Evolutionary conservation across 2,888 invertebrate genomes (phyloP).

Genomic region (Rhimphoctona megacephalus): DNA sequence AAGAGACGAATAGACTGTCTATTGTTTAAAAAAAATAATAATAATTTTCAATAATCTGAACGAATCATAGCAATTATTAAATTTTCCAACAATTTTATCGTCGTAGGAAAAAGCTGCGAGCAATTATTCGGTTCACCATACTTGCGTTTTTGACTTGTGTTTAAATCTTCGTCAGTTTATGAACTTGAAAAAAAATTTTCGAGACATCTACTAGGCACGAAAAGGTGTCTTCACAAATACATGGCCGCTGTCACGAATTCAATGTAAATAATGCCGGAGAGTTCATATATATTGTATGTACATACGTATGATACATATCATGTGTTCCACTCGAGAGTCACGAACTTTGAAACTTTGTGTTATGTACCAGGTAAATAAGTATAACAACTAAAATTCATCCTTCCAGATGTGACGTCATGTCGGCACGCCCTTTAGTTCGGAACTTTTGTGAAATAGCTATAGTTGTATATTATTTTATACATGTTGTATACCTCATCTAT

Average conservation of each 20-base stretch:
- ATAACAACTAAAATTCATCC: constrained; percentile 49
- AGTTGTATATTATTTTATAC: constrained; percentile 25
- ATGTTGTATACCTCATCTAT: constrained; percentile 39
- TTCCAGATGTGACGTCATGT: constrained; percentile 47
- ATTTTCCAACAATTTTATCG: constrained; percentile 24
- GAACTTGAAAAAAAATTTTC: background rate
- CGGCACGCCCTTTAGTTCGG: constrained; percentile 9
- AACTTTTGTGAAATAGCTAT: constrained; percentile 16
- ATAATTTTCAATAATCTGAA: constrained; percentile 6
- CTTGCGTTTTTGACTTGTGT: too few species aligned
- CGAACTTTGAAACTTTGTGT: constrained; percentile 51
- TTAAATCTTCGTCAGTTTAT: constrained; percentile 8
- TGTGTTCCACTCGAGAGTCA: background rate
- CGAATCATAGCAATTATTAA: constrained; percentile 34
- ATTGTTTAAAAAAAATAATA: constrained; percentile 8
- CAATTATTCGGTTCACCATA: background rate
- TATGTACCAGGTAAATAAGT: constrained; percentile 48
- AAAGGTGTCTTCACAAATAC: constrained; percentile 33
- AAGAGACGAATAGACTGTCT: constrained; percentile 18
- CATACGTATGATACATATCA: constrained; percentile 24
- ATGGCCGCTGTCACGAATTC: constrained; percentile 28
- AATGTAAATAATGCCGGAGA: constrained; percentile 55
- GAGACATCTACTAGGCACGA: constrained; percentile 16
- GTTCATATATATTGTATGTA: constrained; percentile 2
- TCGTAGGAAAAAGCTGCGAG: background rate